Evolutionary conservation across 2,113 vertebrate species (phyloP), one percentile per base, ranked within the genome.

Genomic region (Hipposideros armiger): DNA sequence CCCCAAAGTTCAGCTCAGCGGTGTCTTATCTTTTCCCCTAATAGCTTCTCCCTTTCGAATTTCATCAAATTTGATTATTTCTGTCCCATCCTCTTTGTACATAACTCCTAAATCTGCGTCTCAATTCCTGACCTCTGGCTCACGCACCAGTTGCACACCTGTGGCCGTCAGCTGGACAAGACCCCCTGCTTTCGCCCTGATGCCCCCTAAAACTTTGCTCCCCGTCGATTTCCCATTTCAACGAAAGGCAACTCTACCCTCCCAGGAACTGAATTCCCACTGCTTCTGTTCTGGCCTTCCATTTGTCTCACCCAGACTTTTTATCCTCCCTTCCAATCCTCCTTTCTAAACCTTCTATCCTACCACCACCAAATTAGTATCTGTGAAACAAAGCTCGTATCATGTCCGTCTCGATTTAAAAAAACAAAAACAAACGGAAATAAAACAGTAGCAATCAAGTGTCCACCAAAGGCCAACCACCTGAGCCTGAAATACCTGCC

Each of bases 331-430:
- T 85, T 56, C 60, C 8, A 30, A 72, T 42, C 2, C 32, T 47
- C 92, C 91, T 89, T 62, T 69, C 66, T 60, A 67, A 93, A 60
- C 13, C 30, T 81, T 81, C 82, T 77, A 93, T 20, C 22, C 54
- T 15, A 89, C 64, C 22, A 82, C 52, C 72, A 62, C 17, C 20
- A 86, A 81, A 87, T 70, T 47, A 70, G 10, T 54, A 70, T 11
- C 54, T 89, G 17, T 42, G n/a, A 69, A 94, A 85, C 22, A 85
- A 73, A 85, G 32, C 15, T 85, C n/a, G 7, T 14, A 66, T 32
- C 9, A 67, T 36, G 11, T 19, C 32, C 13, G n/a, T 40, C 5
- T 50, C 5, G 52, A 69, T 22, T 64, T 52, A 8, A 78, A 92
- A 92, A 11, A 45, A 87, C 70, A 81, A 58, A 87, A 70, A 11